Evolutionary conservation across 2,888 invertebrate genomes (phyloP), one percentile per base, ranked within the genome.

Genomic region (Machimus rusticus): DNA sequence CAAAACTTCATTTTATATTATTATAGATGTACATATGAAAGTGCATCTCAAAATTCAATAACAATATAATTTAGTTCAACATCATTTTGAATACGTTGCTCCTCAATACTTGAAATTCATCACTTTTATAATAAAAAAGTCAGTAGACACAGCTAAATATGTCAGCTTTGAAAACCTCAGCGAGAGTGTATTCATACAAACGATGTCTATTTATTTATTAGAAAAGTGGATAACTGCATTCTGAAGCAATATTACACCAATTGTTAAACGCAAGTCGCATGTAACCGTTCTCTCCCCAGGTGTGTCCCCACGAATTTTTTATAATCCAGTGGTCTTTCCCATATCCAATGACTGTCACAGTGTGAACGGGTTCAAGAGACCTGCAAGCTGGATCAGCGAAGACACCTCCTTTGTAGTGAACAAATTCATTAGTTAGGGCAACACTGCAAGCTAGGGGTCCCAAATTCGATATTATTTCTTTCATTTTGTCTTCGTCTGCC

Each of bases 261-360:
- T 51, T 51, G n/a, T 51, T 51, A n/a, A 51, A 51, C n/a, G 89
- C 89, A 39, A 92, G 90, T 34, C 89, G 88, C 4, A 92, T 92
- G 8, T 90, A 90, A 0, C 92, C 92, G 1, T 87, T 2, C 34
- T 92, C 92, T 8, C 92, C 92, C 92, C 92, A 92, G 0, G 23
- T 87, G 0, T 3, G 0, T 0, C 91, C 92, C 86, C 92, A 92
- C 0, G 92, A 92, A 86, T 92, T 92, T 74, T 91, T 89, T 39
- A 91, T 89, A 6, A 90, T 51, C 92, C 92, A 92, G 79, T 91
- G 91, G 87, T 91, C 92, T 16, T 89, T 89, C 0, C 90, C 91
- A 88, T 91, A 92, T 14, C 92, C 92, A 3, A 92, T 89, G 0
- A 92, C 90, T 0, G 90, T 89, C 89, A 92, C 89, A 86, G 89